Conservation (phyloP, 2,888 invertebrate genomes). For the Acleris holmiana region DNA sequence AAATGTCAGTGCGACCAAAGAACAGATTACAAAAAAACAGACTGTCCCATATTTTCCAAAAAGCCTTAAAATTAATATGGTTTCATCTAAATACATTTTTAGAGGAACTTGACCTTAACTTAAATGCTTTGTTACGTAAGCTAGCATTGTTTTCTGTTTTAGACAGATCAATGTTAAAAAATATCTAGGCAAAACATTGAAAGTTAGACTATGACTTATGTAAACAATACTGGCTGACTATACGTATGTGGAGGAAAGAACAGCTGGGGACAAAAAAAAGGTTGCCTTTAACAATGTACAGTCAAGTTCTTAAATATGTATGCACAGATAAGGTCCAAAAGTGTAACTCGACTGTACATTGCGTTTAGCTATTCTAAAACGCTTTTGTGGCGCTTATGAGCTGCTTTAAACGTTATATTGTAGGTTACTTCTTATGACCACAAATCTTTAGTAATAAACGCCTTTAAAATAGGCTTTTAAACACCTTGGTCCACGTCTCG, state of each 20-base stretch:
- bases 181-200: conserved; percentile 1
- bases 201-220: conserved; percentile 15
- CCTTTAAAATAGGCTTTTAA: no score
- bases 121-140: conserved; percentile 23
- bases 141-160: not conserved
- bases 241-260: conserved; percentile 2
- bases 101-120: conserved; percentile 28
- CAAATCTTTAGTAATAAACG: no score
- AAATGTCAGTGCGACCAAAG: no score
- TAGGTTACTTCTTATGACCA: no score
- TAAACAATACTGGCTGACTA: conserved; percentile 29
- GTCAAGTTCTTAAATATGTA: no score
- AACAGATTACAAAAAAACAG: not conserved
- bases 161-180: conserved; percentile 1
- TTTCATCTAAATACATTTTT: conserved; percentile 12
- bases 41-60: not conserved
- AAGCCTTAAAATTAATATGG: conserved; percentile 5
- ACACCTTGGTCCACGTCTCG: no score
- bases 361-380: no score
- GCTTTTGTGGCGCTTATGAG: no score
- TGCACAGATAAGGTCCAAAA: no score
- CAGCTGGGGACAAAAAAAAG: not conserved
- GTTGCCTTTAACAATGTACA: no score
- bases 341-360: no score
- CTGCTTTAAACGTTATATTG: no score